phyloP scores from a whole-genome alignment of 2,888 invertebrate species.

The Xanthia icteritia region DNA sequence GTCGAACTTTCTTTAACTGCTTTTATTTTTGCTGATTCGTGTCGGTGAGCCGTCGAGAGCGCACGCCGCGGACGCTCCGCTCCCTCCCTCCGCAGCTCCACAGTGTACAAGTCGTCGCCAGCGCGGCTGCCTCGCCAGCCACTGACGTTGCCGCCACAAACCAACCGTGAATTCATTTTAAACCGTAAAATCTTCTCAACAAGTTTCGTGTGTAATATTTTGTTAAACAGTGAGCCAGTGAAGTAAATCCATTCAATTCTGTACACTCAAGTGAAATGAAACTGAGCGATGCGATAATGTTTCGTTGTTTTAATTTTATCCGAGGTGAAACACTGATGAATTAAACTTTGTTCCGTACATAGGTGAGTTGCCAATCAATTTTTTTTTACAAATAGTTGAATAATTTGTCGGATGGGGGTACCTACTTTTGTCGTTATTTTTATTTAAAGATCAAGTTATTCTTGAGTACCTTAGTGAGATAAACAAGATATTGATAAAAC shows the following conservation, averaged over 20 bases:
- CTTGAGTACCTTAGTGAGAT: constrained; percentile 11
- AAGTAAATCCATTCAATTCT: constrained; percentile 63
- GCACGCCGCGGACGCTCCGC: constrained; percentile 76
- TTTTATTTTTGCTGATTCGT: constrained; percentile 77
- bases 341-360: constrained; percentile 64
- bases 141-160: constrained; percentile 72
- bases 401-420: constrained; percentile 12
- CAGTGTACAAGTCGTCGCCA: constrained; percentile 58
- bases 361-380: constrained; percentile 61
- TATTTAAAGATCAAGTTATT: constrained; percentile 3
- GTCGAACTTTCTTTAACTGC: constrained; percentile 86
- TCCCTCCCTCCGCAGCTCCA: constrained; percentile 46
- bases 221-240: constrained; percentile 75
- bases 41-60: constrained; percentile 79
- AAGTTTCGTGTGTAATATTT: constrained; percentile 72
- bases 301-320: constrained; percentile 78
- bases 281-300: constrained; percentile 81
- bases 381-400: constrained; percentile 13
- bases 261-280: constrained; percentile 80
- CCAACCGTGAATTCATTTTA: constrained; percentile 82
- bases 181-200: constrained; percentile 73
- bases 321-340: constrained; percentile 71
- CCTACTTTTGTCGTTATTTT: constrained; percentile 11
- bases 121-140: constrained; percentile 69
- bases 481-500: constrained; percentile 54